Percentiles rank a stretch among this genome's conserved stretches.
Evolutionary conservation across 2,113 vertebrate species (phyloP).

Genomic region (Pedetes capensis): DNA sequence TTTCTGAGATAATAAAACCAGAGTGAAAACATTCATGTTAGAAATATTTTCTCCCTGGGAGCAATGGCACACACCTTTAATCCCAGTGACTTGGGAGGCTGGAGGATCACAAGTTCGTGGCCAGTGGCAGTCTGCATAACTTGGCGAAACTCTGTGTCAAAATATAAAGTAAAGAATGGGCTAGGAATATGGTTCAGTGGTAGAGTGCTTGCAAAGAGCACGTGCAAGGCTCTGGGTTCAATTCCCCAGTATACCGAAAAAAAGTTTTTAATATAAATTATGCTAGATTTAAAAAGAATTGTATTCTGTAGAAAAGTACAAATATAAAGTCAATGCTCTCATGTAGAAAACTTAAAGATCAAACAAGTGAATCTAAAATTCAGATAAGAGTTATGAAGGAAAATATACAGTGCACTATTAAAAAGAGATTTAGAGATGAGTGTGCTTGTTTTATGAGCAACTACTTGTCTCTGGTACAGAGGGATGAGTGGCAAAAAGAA

Average conservation of each 20-base stretch:
- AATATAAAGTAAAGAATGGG: too few species aligned
- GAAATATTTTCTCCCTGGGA: too few species aligned
- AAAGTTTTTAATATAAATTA: conserved; percentile 13
- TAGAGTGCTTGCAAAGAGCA: too few species aligned
- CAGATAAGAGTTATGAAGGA: not conserved
- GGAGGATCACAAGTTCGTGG: too few species aligned
- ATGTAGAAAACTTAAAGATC: conserved; percentile 12
- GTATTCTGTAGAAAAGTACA: conserved; percentile 3
- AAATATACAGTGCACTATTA: not conserved
- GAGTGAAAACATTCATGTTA: conserved; percentile 12
- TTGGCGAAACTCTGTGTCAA: too few species aligned
- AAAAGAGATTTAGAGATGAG: not conserved
- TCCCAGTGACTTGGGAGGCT: too few species aligned
- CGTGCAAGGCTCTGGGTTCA: too few species aligned
- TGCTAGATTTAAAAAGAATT: not conserved
- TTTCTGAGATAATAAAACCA: conserved; percentile 27
- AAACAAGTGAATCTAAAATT: conserved; percentile 14
- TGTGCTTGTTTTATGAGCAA: not conserved
- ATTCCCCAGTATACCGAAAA: too few species aligned
- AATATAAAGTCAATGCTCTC: not conserved
- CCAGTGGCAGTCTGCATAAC: too few species aligned
- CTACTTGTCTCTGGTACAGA: not conserved
- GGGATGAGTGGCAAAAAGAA: not conserved
- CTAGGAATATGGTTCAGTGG: too few species aligned
- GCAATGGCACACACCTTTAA: too few species aligned